These are phyloP conservation scores for Atherinosoma microstoma DNA, from an alignment of 2,797 vertebrate species.

Conservation along the genomic window DNA sequence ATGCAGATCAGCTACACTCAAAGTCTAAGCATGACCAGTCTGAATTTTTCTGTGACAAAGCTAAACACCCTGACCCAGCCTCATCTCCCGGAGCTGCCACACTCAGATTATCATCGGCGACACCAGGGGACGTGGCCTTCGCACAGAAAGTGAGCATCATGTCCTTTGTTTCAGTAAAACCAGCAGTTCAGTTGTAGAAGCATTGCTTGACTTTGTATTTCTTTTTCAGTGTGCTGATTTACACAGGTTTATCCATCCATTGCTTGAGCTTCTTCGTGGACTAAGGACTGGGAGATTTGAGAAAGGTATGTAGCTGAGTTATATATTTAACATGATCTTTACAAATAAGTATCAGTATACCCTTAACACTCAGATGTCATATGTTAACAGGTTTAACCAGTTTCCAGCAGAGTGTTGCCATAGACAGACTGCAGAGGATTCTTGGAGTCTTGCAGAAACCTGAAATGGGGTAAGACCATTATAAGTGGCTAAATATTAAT, in stretches of 20 bases:
- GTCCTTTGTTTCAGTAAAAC: background rate
- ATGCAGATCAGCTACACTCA: conserved; percentile 20
- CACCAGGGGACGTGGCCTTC: conserved; percentile 87
- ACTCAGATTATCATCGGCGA: conserved; percentile 48
- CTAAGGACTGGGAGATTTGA: conserved; percentile 89
- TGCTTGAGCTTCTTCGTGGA: conserved; percentile 86
- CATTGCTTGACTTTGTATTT: conserved; percentile 6
- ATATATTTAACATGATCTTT: background rate
- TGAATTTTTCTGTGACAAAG: conserved; percentile 10
- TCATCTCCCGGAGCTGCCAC: conserved; percentile 24
- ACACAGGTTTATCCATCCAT: conserved; percentile 84
- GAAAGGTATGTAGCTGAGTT: conserved; percentile 80
- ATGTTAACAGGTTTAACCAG: conserved; percentile 86
- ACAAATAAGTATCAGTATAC: background rate
- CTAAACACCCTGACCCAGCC: conserved; percentile 7
- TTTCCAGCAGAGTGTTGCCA: conserved; percentile 92
- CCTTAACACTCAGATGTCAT: background rate
- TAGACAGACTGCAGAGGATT: conserved; percentile 91
- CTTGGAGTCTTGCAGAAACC: conserved; percentile 91
- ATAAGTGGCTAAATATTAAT: background rate
- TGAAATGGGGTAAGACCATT: conserved; percentile 88
- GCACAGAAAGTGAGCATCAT: conserved; percentile 86
- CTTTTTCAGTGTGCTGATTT: conserved; percentile 87
- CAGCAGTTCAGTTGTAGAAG: background rate
- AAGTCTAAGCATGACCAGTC: conserved; percentile 23